Evolutionary conservation across 2,113 vertebrate species (phyloP).

Genomic region (Hemichromis elongatus): DNA sequence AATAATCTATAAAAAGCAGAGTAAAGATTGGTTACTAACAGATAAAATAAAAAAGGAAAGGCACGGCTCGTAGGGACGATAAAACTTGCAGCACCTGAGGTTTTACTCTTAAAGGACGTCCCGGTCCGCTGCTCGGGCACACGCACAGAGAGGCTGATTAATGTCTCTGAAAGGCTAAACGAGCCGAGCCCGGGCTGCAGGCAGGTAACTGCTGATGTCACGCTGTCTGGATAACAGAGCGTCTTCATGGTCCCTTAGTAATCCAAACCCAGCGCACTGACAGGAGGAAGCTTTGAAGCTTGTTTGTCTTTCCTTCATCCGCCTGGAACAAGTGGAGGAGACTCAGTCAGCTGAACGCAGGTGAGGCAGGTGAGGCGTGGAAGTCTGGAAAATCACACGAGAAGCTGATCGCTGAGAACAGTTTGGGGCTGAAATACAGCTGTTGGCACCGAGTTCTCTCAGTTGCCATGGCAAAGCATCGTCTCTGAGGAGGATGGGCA

Average conservation of each 20-base stretch:
- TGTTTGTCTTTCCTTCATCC: neutral
- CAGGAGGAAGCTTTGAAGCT: neutral
- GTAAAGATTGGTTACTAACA: neutral
- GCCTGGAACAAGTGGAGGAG: neutral
- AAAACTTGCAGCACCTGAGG: neutral
- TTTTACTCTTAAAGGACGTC: neutral
- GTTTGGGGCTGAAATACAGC: neutral
- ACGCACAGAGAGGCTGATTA: neutral
- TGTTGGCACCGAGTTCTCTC: neutral
- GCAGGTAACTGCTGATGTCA: neutral
- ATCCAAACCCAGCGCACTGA: neutral
- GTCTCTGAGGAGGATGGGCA: neutral
- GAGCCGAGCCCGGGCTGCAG: neutral
- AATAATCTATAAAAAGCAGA: neutral
- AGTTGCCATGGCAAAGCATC: neutral
- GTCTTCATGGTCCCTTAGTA: neutral
- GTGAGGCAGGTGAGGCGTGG: neutral
- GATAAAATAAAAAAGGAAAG: neutral
- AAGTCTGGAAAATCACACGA: neutral
- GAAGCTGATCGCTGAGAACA: neutral
- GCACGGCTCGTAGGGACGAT: neutral
- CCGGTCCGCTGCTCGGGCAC: accelerated
- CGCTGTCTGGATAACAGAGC: neutral
- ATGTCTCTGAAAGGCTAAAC: neutral
- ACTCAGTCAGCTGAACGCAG: neutral